Base-by-base conservation (phyloP, 2,888 invertebrate genomes). In the Julus scandinavius region DNA sequence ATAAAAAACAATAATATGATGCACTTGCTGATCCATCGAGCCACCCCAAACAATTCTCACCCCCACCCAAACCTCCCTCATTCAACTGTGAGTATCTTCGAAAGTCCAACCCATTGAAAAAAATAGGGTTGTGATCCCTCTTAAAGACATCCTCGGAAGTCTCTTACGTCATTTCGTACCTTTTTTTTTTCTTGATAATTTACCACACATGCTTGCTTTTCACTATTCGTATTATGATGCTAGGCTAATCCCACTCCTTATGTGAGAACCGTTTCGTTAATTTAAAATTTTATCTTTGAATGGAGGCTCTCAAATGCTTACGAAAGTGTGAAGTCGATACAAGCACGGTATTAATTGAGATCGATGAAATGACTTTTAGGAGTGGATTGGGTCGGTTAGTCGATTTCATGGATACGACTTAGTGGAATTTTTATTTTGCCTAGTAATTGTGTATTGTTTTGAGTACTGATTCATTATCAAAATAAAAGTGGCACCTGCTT, bases 281-380 rank as follows among this genome's bases (percentile, higher is more conserved):
- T 80, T 80, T 80, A 38, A 80, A 63, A 38, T 80, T 80, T 80
- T 80, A 80, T 80, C 80, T 80, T 80, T 13, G 38, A 80, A 80
- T 80, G 80, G 80, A 80, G 13, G 80, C 80, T 3, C 80, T 80
- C 80, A 80, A 72, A 80, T 80, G 80, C 80, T 80, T 80, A 80
- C 80, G 38, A 80, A 80, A 38, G 80, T 38, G 80, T 80, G 80
- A 80, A 80, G 80, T 80, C 80, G 80, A 80, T 38, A 80, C 80
- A 80, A 38, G 80, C 38, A 80, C 80, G 9, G 38, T 15, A 13
- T 38, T 80, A 80, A 80, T 80, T 40, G 80, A 38, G 13, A 15
- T 38, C 72, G 7, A 29, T 11, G 80, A 80, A 80, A 72, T 72
- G 20, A 29, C 80, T 80, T 80, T 80, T 38, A 38, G 9, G 80